Percentiles rank a stretch among this genome's conserved stretches.
phyloP scores from a whole-genome alignment of 2,888 invertebrate species.

The Microplitis manilae region DNA sequence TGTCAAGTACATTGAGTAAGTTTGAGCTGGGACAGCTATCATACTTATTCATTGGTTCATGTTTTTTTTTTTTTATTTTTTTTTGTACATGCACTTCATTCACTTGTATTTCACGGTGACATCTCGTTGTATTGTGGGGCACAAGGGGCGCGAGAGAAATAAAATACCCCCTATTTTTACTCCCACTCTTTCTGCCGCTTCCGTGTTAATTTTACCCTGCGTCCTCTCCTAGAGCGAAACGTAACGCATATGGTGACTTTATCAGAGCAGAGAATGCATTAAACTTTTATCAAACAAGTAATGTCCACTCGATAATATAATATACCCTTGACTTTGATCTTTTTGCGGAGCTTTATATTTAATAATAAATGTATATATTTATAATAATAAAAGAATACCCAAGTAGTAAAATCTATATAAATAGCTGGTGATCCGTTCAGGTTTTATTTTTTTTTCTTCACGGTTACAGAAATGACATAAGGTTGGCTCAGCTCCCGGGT shows the following conservation, averaged over 20 bases:
- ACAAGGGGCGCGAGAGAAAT: conserved; percentile 62
- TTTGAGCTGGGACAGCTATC: conserved; percentile 12
- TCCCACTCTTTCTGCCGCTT: neutral
- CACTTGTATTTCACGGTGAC: conserved; percentile 20
- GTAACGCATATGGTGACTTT: conserved; percentile 27
- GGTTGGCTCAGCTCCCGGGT: conserved; percentile 13
- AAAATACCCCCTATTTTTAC: conserved; percentile 50
- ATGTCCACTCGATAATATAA: conserved; percentile 16
- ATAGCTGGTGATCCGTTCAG: neutral
- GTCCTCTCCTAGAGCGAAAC: conserved; percentile 30
- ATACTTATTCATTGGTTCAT: conserved; percentile 27
- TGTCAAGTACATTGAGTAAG: conserved; percentile 14
- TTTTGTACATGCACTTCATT: conserved; percentile 5
- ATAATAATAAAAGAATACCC: neutral
- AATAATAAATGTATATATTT: too few species aligned
- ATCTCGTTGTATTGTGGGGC: conserved; percentile 44
- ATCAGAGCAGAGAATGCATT: neutral
- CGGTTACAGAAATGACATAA: neutral
- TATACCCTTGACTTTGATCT: neutral
- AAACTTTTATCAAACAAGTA: neutral
- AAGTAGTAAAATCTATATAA: neutral
- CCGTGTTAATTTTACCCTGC: conserved; percentile 3
- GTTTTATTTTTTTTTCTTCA: neutral
- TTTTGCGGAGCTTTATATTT: neutral
- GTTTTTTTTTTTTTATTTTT: conserved; percentile 17